Evolutionary conservation across 2,888 invertebrate species (phyloP), one percentile per base, ranked within the genome.

Genomic region (Ariolimax columbianus): DNA sequence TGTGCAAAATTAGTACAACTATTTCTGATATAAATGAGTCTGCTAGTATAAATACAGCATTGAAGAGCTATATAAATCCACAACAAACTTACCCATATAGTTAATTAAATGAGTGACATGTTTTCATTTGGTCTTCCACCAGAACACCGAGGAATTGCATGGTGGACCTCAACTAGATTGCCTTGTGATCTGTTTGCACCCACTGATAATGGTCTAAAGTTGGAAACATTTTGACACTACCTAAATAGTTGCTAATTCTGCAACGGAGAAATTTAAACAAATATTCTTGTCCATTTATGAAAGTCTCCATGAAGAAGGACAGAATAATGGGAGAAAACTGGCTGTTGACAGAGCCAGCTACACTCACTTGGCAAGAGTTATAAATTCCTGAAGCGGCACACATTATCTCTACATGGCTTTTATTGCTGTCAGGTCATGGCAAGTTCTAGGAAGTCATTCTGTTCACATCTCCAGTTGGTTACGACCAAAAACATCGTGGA

Each of bases 391-490:
- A 40, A 30, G 38, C n/a, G n/a, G n/a, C 47, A 43, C 26, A 17
- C 23, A 51, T 38, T 77, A 19, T 9, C 7, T 79, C 30, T 79
- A 36, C 26, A 79, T 79, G 79, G 79, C 79, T 17, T 0, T n/a
- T 68, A 30, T 33, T 30, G n/a, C 19, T 40, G 1, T 19, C 26
- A 36, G 23, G 68, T 33, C 68, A 81, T 81, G 81, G 81, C 70
- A 70, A 81, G 72, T 55, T 81, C 81, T 14, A 81, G 47, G 40
- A 81, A 72, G 47, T 81, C 72, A 11, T 81, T 81, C 40, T 72
- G 72, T 51, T 72, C 81, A 23, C 70, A 47, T 70, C 66, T 81
- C 33, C 81, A 81, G 72, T 81, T 81, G n/a, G 79, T 68, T 30
- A 30, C 70, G 0, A 36, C 47, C 26, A 40, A 66, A 0, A 72